Evolutionary conservation across 2,888 invertebrate genomes (phyloP).

Genomic region (Eupithecia abbreviata): DNA sequence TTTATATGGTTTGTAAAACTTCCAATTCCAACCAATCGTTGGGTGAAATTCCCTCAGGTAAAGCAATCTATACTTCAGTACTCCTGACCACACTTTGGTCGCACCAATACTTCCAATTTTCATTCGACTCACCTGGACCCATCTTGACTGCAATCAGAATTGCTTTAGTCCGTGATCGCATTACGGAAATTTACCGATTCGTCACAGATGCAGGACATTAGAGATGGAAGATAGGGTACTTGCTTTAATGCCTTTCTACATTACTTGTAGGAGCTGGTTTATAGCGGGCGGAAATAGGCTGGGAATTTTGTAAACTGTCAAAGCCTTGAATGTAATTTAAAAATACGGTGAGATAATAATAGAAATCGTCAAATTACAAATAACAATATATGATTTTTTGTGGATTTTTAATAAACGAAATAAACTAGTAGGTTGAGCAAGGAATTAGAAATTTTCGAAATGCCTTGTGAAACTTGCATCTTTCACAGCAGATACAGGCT

Average conservation of each 20-base stretch:
- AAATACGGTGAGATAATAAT: background rate
- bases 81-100: background rate
- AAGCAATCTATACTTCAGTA: background rate
- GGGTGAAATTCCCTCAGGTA: background rate
- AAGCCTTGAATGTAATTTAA: background rate
- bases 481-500: background rate
- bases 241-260: conserved; percentile 27
- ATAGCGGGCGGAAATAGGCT: background rate
- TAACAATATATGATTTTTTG: background rate
- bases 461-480: background rate
- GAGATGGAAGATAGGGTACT: conserved; percentile 42
- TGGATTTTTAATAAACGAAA: too few species aligned
- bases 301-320: background rate
- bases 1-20: background rate
- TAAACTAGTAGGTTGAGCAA: background rate
- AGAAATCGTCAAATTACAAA: background rate
- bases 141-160: conserved; percentile 48
- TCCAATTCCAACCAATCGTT: background rate
- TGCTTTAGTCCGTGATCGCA: conserved; percentile 60
- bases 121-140: background rate
- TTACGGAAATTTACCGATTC: conserved; percentile 65
- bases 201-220: conserved; percentile 59
- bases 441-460: background rate
- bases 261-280: background rate
- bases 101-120: conserved; percentile 2